phyloP scores from a whole-genome alignment of 2,888 invertebrate species.

The Macrostomum cliftonense region DNA sequence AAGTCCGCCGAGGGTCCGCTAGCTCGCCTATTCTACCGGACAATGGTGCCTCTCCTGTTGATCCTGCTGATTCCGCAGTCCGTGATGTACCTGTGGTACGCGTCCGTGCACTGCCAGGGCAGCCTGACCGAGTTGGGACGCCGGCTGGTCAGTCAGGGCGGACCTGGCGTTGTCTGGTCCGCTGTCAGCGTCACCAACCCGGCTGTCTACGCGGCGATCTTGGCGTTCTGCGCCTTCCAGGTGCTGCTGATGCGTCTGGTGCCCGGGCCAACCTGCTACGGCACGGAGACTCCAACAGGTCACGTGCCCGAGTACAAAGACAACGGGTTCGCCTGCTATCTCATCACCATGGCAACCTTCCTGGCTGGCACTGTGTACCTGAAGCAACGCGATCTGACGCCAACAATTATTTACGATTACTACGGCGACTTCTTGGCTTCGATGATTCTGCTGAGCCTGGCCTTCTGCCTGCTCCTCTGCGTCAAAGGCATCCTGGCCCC shows the following conservation, averaged over 20 bases:
- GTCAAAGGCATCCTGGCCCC: slow-evolving; percentile 33
- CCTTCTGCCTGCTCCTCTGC: slow-evolving; percentile 36
- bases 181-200: slow-evolving; percentile 19
- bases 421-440: slow-evolving; percentile 40
- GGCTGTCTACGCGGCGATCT: slow-evolving; percentile 19
- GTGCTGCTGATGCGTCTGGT: slow-evolving; percentile 36
- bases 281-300: slow-evolving; percentile 41
- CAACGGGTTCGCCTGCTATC: slow-evolving; percentile 41
- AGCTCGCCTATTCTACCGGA: slow-evolving; percentile 14
- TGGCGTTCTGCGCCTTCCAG: slow-evolving; percentile 34
- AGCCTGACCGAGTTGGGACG: slow-evolving; percentile 18
- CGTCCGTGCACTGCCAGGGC: slow-evolving; percentile 20
- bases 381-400: slow-evolving; percentile 27
- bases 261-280: slow-evolving; percentile 35
- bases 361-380: slow-evolving; percentile 22
- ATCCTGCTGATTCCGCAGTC: slow-evolving; percentile 22
- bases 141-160: slow-evolving; percentile 15
- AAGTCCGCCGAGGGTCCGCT: too few species aligned
- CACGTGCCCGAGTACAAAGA: slow-evolving; percentile 39
- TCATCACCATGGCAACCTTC: slow-evolving; percentile 35
- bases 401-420: slow-evolving; percentile 36
- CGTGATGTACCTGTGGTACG: slow-evolving; percentile 24
- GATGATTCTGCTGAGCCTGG: slow-evolving; percentile 37
- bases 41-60: slow-evolving; percentile 21
- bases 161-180: slow-evolving; percentile 23